These are phyloP conservation scores for Drosophila macrothrix DNA, from an alignment of 2,888 invertebrate genomes.

Conservation along the genomic window DNA sequence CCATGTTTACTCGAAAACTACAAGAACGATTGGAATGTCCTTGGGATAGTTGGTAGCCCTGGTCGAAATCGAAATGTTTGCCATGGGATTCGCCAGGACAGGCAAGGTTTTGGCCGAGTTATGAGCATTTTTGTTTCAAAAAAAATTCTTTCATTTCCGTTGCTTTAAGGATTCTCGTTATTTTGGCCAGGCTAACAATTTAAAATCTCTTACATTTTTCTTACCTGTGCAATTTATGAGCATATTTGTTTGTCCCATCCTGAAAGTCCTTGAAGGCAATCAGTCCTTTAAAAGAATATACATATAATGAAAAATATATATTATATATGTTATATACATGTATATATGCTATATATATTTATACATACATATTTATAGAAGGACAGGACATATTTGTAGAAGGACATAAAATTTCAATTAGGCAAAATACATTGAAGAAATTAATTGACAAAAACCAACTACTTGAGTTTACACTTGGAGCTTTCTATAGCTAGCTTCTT, in stretches of 20 bases:
- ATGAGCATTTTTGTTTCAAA: not conserved
- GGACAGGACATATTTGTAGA: slow-evolving; percentile 45
- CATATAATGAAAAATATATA: not conserved
- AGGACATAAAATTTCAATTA: slow-evolving; percentile 81
- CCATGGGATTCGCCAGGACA: not conserved
- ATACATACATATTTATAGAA: not conserved
- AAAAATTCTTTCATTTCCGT: not conserved
- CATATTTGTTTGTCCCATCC: not conserved
- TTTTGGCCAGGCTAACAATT: not conserved
- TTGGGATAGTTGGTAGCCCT: not conserved
- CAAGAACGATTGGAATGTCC: too few species aligned
- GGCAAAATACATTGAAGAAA: slow-evolving; percentile 81
- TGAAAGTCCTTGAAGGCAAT: not conserved
- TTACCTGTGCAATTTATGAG: not conserved
- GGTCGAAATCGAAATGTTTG: not conserved
- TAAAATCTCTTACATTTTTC: not conserved
- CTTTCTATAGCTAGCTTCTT: slow-evolving; percentile 7
- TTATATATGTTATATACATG: not conserved
- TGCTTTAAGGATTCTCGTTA: not conserved
- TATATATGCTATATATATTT: not conserved
- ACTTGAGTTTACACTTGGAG: slow-evolving; percentile 52
- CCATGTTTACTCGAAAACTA: not conserved
- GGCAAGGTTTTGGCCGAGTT: not conserved
- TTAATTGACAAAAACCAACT: slow-evolving; percentile 80
- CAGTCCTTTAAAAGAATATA: not conserved